Evolutionary conservation across 53 echinoderm and acorn worm genomes (phyloP).

Genomic region (Henricia sp.): DNA sequence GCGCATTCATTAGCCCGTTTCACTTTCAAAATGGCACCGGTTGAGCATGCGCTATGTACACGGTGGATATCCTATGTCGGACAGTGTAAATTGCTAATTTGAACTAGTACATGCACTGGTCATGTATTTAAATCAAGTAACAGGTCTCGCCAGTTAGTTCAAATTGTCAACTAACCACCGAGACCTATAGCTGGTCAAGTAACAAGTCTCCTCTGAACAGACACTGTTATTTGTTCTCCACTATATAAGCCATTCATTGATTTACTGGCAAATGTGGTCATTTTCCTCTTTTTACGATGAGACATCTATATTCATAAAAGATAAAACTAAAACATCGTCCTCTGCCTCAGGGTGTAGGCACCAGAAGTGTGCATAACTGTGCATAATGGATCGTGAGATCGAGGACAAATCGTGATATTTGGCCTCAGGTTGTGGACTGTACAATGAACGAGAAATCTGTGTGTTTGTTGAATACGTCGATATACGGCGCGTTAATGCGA

Average conservation of each 20-base stretch:
- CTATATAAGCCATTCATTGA: background rate
- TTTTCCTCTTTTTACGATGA: background rate
- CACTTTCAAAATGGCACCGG: too few species aligned
- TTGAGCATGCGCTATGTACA: too few species aligned
- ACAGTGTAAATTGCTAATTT: too few species aligned
- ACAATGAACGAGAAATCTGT: background rate
- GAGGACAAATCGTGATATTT: constrained; percentile 20
- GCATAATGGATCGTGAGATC: constrained; percentile 22
- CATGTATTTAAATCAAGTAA: too few species aligned
- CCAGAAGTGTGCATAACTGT: constrained; percentile 2
- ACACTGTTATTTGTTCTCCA: too few species aligned
- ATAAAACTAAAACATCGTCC: background rate
- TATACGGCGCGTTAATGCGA: background rate
- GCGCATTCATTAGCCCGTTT: too few species aligned
- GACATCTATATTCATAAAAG: background rate
- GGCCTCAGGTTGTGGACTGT: background rate
- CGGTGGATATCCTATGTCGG: too few species aligned
- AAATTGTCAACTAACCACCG: background rate
- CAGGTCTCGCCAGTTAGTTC: background rate
- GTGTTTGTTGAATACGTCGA: background rate
- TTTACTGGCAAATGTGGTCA: background rate
- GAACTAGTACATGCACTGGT: too few species aligned
- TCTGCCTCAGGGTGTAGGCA: background rate
- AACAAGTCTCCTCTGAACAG: too few species aligned
- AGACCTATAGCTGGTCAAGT: background rate